A percentile compares a stretch with the other conserved stretches of the same genome.
Conservation (phyloP, 2,888 invertebrate species). For the Heteromyza rotundicornis region DNA sequence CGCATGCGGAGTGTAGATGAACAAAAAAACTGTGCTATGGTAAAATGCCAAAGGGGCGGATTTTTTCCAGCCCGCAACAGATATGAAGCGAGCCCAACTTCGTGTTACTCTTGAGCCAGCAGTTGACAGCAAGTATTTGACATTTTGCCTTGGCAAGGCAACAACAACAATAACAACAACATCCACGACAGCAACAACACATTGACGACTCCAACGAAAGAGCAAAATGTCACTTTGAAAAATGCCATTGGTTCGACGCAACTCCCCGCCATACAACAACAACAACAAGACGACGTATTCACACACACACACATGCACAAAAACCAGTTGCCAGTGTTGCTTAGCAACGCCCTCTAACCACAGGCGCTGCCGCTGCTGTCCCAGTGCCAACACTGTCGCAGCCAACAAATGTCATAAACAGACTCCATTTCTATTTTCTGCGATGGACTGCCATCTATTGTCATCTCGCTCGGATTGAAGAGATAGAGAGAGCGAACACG, state of each 20-base stretch:
- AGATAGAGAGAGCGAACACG: neutral
- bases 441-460: neutral
- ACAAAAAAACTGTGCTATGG: slow-evolving; percentile 5
- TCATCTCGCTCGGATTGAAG: neutral
- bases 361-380: slow-evolving; percentile 28
- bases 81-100: too few species aligned
- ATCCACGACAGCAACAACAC: slow-evolving; percentile 22
- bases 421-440: slow-evolving; percentile 55
- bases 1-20: neutral
- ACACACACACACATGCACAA: slow-evolving; percentile 20
- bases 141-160: slow-evolving; percentile 56
- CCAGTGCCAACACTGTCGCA: neutral
- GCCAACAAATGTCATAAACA: slow-evolving; percentile 52
- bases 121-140: slow-evolving; percentile 58
- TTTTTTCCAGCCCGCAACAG: slow-evolving; percentile 25
- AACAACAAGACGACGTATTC: slow-evolving; percentile 20
- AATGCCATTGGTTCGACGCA: slow-evolving; percentile 58
- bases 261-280: slow-evolving; percentile 36
- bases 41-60: slow-evolving; percentile 44
- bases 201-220: slow-evolving; percentile 36
- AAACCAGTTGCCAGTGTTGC: slow-evolving; percentile 56
- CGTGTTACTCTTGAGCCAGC: slow-evolving; percentile 36
- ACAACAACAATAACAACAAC: slow-evolving; percentile 28
- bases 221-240: slow-evolving; percentile 60
- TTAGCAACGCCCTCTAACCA: slow-evolving; percentile 62